Base-by-base conservation (phyloP, 2,113 vertebrate species). In the Macquaria australasica region DNA sequence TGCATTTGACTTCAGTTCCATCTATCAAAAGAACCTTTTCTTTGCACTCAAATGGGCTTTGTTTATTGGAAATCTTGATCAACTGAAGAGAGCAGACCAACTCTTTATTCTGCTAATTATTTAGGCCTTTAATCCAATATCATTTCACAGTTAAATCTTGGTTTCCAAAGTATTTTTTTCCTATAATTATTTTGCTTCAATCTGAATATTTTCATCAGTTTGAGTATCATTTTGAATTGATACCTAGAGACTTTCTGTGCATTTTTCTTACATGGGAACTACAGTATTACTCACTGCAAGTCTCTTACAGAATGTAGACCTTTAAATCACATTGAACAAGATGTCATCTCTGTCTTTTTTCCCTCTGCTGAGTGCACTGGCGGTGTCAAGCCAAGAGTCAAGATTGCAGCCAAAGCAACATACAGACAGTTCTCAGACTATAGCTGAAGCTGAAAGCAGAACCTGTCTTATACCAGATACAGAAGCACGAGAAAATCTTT, bases 321-420 rank as follows among this genome's bases (percentile, higher is more conserved):
- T 55, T 15, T 21, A 41, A 45, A 68, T 48, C 28, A 10, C 39
- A 45, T 0, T 34, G 7, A 73, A 64, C 60, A 34, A 59, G 71
- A 51, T 62, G 43, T 59, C 62, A 48, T 53, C 43, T 50, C 58
- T n/a, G 34, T 37, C 34, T 62, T 18, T 67, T 20, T 67, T 15
- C 16, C 6, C 16, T 69, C 23, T 55, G 16, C 28, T 0, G 23
- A 41, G 31, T 10, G 20, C n/a, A 12, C 51, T 25, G 53, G 20
- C 41, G 34, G 20, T 31, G 43, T 58, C 51, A 14, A 60, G 55
- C 64, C 18, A 53, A 41, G 41, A 48, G 43, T 45, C 58, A 37
- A 71, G n/a, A 43, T n/a, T 53, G 73, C 5, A 37, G 45, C 20
- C 45, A 53, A 23, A 76, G 55, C 41, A 23, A 75, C 56, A 69